These are phyloP conservation scores for Stigmatopora nigra DNA, from an alignment of 2,113 vertebrate genomes.

Conservation along the genomic window DNA sequence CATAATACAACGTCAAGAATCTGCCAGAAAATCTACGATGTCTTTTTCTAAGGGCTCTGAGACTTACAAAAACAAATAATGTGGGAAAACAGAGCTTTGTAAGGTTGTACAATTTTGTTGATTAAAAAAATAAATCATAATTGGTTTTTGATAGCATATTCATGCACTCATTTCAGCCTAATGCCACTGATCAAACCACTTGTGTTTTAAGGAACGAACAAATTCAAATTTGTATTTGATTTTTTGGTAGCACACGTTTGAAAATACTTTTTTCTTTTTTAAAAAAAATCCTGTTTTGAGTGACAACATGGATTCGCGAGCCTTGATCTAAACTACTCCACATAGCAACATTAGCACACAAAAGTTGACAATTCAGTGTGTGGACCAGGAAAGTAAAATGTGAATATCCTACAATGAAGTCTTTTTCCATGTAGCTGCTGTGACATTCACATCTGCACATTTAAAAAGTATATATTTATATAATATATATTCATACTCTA, in stretches of 20 bases:
- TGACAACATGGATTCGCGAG: constrained; percentile 49
- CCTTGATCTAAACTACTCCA: constrained; percentile 69
- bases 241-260: background rate
- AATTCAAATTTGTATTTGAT: constrained; percentile 14
- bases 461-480: constrained; percentile 80
- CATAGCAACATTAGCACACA: constrained; percentile 72
- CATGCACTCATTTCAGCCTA: constrained; percentile 33
- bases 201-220: constrained; percentile 21
- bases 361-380: constrained; percentile 68
- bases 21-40: constrained; percentile 56
- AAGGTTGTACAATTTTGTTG: constrained; percentile 27
- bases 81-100: constrained; percentile 65
- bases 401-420: constrained; percentile 66
- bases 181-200: constrained; percentile 16
- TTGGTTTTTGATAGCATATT: constrained; percentile 34
- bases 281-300: constrained; percentile 59
- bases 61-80: constrained; percentile 62
- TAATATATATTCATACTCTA: constrained; percentile 80
- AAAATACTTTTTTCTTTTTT: background rate
- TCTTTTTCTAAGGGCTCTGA: constrained; percentile 43
- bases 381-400: constrained; percentile 65
- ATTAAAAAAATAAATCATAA: constrained; percentile 10
- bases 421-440: constrained; percentile 67
- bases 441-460: constrained; percentile 76
- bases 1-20: constrained; percentile 44